A percentile compares a stretch with the other conserved stretches of the same genome.
phyloP scores from a whole-genome alignment of 2,888 invertebrate species.

The Dendrolimus houi region DNA sequence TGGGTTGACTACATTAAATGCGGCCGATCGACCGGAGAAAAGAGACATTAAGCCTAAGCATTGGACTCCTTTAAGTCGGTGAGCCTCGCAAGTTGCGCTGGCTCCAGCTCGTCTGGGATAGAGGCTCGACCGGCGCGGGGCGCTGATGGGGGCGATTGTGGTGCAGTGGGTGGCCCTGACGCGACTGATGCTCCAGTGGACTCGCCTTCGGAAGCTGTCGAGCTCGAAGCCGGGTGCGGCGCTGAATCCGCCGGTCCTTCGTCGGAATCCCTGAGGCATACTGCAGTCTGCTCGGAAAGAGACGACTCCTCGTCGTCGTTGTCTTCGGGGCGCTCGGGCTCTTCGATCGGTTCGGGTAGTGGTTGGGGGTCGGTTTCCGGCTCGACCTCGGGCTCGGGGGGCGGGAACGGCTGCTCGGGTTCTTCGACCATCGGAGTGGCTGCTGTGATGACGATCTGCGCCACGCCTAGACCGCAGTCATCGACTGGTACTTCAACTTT shows the following conservation, averaged over 20 bases:
- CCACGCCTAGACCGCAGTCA: slow-evolving; percentile 86
- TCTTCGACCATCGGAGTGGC: slow-evolving; percentile 95
- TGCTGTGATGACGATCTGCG: slow-evolving; percentile 94
- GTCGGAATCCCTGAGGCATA: slow-evolving; percentile 60
- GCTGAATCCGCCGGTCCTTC: slow-evolving; percentile 77
- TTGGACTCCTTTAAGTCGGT: slow-evolving; percentile 94
- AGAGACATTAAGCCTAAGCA: slow-evolving; percentile 75
- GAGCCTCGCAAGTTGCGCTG: slow-evolving; percentile 90
- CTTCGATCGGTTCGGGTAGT: slow-evolving; percentile 17
- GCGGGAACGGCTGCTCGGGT: slow-evolving; percentile 87
- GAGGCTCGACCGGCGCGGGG: slow-evolving; percentile 87
- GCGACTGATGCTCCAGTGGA: slow-evolving; percentile 76
- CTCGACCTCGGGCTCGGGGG: slow-evolving; percentile 28
- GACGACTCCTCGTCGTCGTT: slow-evolving; percentile 66
- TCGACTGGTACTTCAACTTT: slow-evolving; percentile 57
- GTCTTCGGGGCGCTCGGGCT: slow-evolving; percentile 31
- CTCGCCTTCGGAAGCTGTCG: slow-evolving; percentile 81
- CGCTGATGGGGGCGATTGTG: slow-evolving; percentile 79
- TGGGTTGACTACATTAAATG: background rate
- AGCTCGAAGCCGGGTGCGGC: slow-evolving; percentile 77
- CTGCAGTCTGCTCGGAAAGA: slow-evolving; percentile 65
- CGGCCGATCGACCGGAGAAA: slow-evolving; percentile 13
- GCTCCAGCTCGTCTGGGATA: slow-evolving; percentile 92
- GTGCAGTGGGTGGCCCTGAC: slow-evolving; percentile 73
- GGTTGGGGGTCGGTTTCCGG: slow-evolving; percentile 26